Base-by-base conservation (phyloP, 2,888 invertebrate genomes). In the Drosophila subquinaria region DNA sequence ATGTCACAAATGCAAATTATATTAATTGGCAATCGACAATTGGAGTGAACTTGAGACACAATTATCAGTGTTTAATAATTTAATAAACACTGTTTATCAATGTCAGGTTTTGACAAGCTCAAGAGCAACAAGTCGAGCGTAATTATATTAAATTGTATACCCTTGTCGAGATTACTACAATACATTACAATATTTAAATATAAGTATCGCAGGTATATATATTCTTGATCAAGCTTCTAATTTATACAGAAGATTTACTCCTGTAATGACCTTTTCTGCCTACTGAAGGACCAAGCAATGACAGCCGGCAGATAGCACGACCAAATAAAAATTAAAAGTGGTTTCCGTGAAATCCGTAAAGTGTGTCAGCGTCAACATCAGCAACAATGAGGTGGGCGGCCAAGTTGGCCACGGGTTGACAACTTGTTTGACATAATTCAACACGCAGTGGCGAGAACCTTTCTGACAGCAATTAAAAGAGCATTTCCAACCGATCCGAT, bases 391-490 rank as follows among this genome's bases (percentile, higher is more conserved):
- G 36, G 42, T 38, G 55, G 35, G 45, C 9, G 36, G 52, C 30
- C 52, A 33, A 48, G 65, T 60, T 60, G 59, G 74, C 62, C 62
- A 69, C 74, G 60, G 56, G 20, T 40, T 79, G 79, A 81, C 77
- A 82, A 77, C 75, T 76, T 80, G 78, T 75, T 81, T 85, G 82
- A 80, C 85, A 81, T 74, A 73, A 76, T 83, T 74, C 76, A 76
- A 73, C 71, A 74, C 51, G 55, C 69, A 65, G 65, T 78, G 70
- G 67, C 64, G 60, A 59, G 68, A 72, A 74, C 76, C 77, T 71
- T 75, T 82, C 82, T 86, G 82, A 86, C 84, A 81, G 79, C 82
- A 86, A 81, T 84, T 81, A 84, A 82, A 86, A 84, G 82, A 70
- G 79, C 81, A 81, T 82, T 86, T 86, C 59, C 70, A 76, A 57